phyloP scores from a whole-genome alignment of 92 coral and sea anemone genomes.

The Actinernus sp. region DNA sequence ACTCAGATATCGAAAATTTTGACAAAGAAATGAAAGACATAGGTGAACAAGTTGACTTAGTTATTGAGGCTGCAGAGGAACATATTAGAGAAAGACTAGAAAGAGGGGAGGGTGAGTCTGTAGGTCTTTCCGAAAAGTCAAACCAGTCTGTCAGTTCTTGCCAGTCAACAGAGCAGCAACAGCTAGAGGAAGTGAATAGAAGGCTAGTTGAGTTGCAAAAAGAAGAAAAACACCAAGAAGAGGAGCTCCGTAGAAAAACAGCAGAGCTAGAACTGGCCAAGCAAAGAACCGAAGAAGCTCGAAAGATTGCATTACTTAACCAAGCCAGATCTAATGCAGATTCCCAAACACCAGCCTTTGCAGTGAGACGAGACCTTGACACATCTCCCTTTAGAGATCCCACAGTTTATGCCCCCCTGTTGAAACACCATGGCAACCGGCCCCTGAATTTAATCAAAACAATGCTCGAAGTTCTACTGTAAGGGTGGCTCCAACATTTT shows the following conservation, averaged over 20 bases:
- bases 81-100: constrained; percentile 26
- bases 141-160: constrained; percentile 2
- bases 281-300: constrained; percentile 47
- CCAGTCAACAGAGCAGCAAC: constrained; percentile 18
- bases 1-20: no score
- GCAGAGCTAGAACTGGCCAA: constrained; percentile 46
- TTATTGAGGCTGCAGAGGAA: no score
- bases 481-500: constrained; percentile 39
- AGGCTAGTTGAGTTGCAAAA: constrained; percentile 27
- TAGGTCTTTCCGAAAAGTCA: constrained; percentile 30
- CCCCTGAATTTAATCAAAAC: no score
- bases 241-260: constrained; percentile 17
- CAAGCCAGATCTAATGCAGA: constrained; percentile 36
- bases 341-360: no score
- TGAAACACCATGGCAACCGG: no score
- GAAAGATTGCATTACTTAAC: constrained; percentile 34
- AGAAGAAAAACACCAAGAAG: constrained; percentile 43
- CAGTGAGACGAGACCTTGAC: no score
- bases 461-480: constrained; percentile 51
- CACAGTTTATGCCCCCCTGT: no score
- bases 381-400: no score
- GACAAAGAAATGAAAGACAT: no score
- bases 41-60: no score
- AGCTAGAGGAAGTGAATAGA: constrained; percentile 41
- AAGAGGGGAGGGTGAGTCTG: constrained; percentile 34